These are phyloP conservation scores for Romanogobio albipinnatus DNA, from an alignment of 2,113 vertebrate species.

Conservation along the genomic window DNA sequence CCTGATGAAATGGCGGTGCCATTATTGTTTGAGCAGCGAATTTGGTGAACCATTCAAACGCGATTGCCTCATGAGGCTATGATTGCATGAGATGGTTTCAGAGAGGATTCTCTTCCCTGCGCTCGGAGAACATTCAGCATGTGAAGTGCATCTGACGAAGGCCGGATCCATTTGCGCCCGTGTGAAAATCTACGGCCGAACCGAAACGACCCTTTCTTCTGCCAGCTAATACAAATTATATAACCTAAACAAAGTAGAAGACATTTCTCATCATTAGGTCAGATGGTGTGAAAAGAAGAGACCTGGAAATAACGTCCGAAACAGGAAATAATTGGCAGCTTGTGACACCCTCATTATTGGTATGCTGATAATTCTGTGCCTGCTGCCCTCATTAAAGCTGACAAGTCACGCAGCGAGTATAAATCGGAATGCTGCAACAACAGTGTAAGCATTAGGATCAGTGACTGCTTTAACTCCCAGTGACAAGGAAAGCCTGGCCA, in stretches of 20 bases:
- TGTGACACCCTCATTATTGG: conserved; percentile 81
- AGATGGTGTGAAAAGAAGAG: conserved; percentile 54
- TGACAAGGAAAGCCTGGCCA: conserved; percentile 94
- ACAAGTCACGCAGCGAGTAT: conserved; percentile 96
- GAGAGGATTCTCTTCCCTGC: conserved; percentile 32
- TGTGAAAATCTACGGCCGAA: conserved; percentile 42
- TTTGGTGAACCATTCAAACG: conserved; percentile 55
- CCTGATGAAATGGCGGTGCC: conserved; percentile 56
- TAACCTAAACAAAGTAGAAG: conserved; percentile 36
- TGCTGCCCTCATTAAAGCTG: conserved; percentile 87
- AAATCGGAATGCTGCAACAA: conserved; percentile 97
- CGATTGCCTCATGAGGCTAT: conserved; percentile 57
- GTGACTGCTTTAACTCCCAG: conserved; percentile 90
- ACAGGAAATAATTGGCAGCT: conserved; percentile 66
- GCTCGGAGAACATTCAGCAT: conserved; percentile 44
- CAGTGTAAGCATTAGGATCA: conserved; percentile 94
- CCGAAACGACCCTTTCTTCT: conserved; percentile 22
- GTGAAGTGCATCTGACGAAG: conserved; percentile 37
- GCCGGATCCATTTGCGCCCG: conserved; percentile 1
- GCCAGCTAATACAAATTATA: conserved; percentile 13
- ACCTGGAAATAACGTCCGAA: conserved; percentile 53
- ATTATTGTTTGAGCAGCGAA: conserved; percentile 54
- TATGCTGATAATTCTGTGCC: conserved; percentile 83
- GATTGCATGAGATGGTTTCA: conserved; percentile 60
- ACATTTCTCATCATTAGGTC: conserved; percentile 58